Base-by-base conservation (phyloP, 2,888 invertebrate genomes). In the Megamerina dolium region DNA sequence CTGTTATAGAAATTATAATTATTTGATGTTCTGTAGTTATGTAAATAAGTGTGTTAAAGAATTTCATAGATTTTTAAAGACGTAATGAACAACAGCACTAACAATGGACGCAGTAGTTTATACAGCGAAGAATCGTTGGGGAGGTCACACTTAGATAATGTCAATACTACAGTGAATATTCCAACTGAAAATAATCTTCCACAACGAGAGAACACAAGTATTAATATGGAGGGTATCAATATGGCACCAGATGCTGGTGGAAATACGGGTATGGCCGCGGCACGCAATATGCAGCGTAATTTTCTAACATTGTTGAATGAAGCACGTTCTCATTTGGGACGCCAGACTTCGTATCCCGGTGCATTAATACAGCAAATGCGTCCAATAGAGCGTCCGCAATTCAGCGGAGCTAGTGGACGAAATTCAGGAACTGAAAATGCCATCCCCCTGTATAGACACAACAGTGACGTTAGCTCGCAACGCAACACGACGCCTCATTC, bases 181-280 rank as follows among this genome's bases (percentile, higher is more conserved):
- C 58, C 59, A 36, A 46, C 32, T 10, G 37, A 48, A 39, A 59
- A 57, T 59, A 59, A 37, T 61, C 61, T 50, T 58, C 61, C 3
- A 54, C 58, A 20, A 60, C 60, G 27, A 60, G 60, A 32, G 40
- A 60, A 13, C 27, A 57, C 57, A n/a, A 57, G 49, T 48, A 58
- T 60, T 8, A 57, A 56, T 38, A 41, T 64, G 48, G 64, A 61
- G n/a, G 37, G 49, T 6, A 46, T 47, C 19, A 14, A 33, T 1
- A 49, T 49, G 1, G 46, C 13, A 2, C 46, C 20, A 21, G 29
- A 3, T 3, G 19, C n/a, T n/a, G 32, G 29, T 5, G 35, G 30
- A 9, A 20, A 12, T 26, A n/a, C 10, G 13, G 34, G n/a, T 12
- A n/a, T 21, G 18, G 29, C 12, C 4, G 16, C 33, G 46, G 47